Conservation (phyloP, 2,113 vertebrate species). For the Piaya cayana region DNA sequence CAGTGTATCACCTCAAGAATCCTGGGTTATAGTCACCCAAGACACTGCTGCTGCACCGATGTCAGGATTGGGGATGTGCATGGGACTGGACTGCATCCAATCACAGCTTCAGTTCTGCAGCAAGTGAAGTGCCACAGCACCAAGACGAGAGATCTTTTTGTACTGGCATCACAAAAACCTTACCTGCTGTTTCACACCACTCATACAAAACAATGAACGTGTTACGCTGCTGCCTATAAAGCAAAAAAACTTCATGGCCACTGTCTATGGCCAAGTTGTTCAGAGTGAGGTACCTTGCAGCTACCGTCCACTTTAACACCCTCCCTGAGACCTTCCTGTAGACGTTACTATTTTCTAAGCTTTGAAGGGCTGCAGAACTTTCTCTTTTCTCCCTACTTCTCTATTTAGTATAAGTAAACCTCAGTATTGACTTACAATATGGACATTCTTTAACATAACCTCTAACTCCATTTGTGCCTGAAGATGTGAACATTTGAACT, state of each 20-base stretch:
- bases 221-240: background rate
- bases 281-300: background rate
- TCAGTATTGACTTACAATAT: background rate
- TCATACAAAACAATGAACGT: background rate
- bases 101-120: background rate
- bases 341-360: background rate
- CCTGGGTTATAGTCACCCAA: background rate
- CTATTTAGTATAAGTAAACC: background rate
- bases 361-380: background rate
- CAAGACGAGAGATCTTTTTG: background rate
- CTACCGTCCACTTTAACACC: background rate
- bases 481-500: background rate
- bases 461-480: background rate
- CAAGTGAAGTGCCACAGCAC: background rate
- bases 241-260: background rate
- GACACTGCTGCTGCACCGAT: no score
- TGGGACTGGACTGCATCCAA: fast-evolving
- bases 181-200: background rate
- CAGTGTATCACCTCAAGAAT: background rate
- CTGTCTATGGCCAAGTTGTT: background rate
- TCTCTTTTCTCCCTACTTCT: background rate
- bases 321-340: background rate
- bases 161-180: background rate
- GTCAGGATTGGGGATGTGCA: background rate
- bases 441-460: background rate